phyloP scores from a whole-genome alignment of 2,113 vertebrate species.

The Chascanopsetta lugubris region DNA sequence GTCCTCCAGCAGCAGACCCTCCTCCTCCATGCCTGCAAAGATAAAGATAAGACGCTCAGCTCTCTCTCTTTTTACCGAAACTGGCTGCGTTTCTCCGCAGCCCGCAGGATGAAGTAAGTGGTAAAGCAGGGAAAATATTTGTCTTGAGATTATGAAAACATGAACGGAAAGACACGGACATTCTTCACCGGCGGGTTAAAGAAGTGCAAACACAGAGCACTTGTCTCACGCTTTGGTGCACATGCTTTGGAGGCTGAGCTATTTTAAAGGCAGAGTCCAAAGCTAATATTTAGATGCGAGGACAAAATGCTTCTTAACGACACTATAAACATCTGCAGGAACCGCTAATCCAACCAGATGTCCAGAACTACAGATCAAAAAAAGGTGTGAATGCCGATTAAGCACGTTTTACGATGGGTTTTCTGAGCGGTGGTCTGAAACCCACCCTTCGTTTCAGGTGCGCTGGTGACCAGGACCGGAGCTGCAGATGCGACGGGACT shows the following conservation, averaged over 20 bases:
- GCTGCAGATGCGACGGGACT: conserved; percentile 35
- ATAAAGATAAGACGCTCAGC: conserved; percentile 28
- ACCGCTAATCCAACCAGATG: no score
- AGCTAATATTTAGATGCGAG: no score
- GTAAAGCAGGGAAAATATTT: neutral
- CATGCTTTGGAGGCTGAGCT: no score
- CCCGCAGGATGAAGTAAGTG: neutral
- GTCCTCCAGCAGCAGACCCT: conserved; percentile 63
- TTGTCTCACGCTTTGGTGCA: neutral
- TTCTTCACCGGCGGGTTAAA: no score
- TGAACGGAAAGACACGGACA: neutral
- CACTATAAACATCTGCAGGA: no score
- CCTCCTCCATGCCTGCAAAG: conserved; percentile 67
- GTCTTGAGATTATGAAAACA: neutral
- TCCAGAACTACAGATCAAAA: neutral
- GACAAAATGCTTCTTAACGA: no score
- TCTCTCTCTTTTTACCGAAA: neutral
- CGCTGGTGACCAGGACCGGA: conserved; percentile 2
- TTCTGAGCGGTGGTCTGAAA: neutral
- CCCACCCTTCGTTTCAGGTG: conserved; percentile 61
- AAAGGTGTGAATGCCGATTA: no score
- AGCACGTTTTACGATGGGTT: no score
- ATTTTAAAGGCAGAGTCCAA: no score
- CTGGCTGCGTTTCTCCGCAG: neutral
- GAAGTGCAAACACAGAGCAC: neutral